Base-by-base conservation (phyloP, 1,140 invertebrate species). In the Hylyphantes graminicola region DNA sequence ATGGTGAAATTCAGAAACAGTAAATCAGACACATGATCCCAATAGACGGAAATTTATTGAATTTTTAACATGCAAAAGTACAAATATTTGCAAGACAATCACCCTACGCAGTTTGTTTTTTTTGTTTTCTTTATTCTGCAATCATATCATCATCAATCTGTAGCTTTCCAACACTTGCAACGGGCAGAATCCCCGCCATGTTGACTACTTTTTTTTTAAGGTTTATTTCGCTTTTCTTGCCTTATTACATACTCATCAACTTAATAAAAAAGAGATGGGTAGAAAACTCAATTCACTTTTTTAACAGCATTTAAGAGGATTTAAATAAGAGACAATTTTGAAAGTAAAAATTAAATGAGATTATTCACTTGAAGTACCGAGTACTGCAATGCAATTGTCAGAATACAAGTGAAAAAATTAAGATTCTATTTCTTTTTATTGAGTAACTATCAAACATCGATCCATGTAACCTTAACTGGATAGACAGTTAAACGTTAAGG, bases 31-130 rank as follows among this genome's bases (percentile, higher is more conserved):
- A 35, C 35, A 35, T 35, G 35, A 57, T 85, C 63, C 82, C 82
- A 85, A 85, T 85, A 85, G 82, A 65, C 82, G 82, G 82, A 85
- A 85, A 68, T 85, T 85, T 85, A 85, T 85, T 85, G 82, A 85
- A 75, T 85, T 85, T 78, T 76, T 85, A 85, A 85, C 82, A 77
- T 85, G 82, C 73, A 85, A 85, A 85, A 85, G 82, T 85, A 85
- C 82, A 85, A 85, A 85, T 85, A 85, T 85, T 75, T 85, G 82
- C 82, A 85, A 85, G 73, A 85, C 82, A 85, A 85, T 77, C 73
- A 85, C 74, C 82, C 82, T 85, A 85, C 74, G 82, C 82, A 85
- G 82, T 85, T 85, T 76, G 63, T 85, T 72, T 80, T 57, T 57
- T 55, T 82, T 72, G 72, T 67, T 53, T 15, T 59, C 35, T 61